A percentile compares a stretch with the other conserved stretches of the same genome.
These are phyloP conservation scores for Eristalis arbustorum DNA, from an alignment of 2,888 invertebrate genomes.

Conservation along the genomic window DNA sequence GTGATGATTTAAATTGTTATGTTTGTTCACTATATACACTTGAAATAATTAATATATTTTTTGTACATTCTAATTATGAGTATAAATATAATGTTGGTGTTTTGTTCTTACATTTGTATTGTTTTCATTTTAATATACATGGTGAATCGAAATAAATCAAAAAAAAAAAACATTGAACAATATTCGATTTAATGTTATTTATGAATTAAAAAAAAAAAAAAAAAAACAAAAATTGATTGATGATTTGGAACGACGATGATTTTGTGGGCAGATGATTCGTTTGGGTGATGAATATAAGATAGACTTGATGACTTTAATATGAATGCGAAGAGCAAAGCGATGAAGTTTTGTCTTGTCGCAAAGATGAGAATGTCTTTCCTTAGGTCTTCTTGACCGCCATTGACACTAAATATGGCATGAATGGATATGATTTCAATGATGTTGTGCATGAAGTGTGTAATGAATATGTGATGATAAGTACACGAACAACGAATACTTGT, in stretches of 20 bases:
- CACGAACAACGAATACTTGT: neutral
- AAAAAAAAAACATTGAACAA: neutral
- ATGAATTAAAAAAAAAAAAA: neutral
- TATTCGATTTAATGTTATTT: neutral
- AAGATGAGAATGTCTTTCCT: too few relatives aligned
- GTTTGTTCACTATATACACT: neutral
- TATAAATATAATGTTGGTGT: slow-evolving; percentile 63
- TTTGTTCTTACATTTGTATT: slow-evolving; percentile 65
- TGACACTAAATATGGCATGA: neutral
- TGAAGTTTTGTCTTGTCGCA: too few relatives aligned
- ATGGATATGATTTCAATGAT: slow-evolving; percentile 20
- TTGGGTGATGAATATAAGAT: neutral
- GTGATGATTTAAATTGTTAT: neutral
- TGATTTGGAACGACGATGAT: slow-evolving; percentile 52
- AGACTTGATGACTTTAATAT: slow-evolving; percentile 7
- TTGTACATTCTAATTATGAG: slow-evolving; percentile 21
- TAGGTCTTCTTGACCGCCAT: too few relatives aligned
- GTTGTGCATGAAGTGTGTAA: neutral
- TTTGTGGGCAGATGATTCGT: slow-evolving; percentile 59
- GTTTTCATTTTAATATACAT: slow-evolving; percentile 70
- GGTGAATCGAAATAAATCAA: slow-evolving; percentile 27
- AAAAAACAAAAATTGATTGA: neutral
- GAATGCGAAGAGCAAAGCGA: neutral
- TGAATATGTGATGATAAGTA: slow-evolving; percentile 31
- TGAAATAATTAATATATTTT: neutral